Evolutionary conservation across 2,888 invertebrate genomes (phyloP), one percentile per base, ranked within the genome.

Genomic region (Ectemnius cavifrons): DNA sequence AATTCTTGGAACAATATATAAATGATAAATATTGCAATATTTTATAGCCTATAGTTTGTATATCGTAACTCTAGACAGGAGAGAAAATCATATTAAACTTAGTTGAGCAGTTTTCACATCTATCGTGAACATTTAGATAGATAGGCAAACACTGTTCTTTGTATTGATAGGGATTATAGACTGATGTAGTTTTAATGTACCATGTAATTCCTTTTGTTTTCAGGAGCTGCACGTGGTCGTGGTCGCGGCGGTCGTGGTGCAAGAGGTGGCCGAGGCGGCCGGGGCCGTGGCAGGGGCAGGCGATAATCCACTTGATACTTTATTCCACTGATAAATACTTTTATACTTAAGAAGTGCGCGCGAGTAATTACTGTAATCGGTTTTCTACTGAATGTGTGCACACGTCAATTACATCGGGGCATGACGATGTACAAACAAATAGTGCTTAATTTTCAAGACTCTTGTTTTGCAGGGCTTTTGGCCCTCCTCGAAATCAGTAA

Each of bases 201-300:
- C 4, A 37, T 37, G 4, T 37, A 37, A 52, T 52, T 52, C 4
- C 52, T 52, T 52, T 52, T 49, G 18, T 11, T 73, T 72, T 4
- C 70, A 92, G 92, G 91, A 14, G 95, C 95, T 18, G 94, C 94
- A 45, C 92, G 95, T 76, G 94, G 95, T 11, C 91, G 96, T 75
- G 94, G 96, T 37, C 94, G 95, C 69, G 94, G 95, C 0, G 92
- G 95, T 49, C 93, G 96, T 65, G 94, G 96, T 52, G 93, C 95
- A 16, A 93, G 96, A 66, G 95, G 96, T 8, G 94, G 95, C 2
- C 92, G 95, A 23, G 94, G 95, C n/a, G 94, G 95, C 1, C 92
- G 95, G 85, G 95, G 95, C 11, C 93, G 94, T 85, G 94, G 94
- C 5, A 86, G 93, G 87, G 92, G 93, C 72, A 91, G 93, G 56